phyloP scores from a whole-genome alignment of 1,140 invertebrate species.

The Drosophila burlai region DNA sequence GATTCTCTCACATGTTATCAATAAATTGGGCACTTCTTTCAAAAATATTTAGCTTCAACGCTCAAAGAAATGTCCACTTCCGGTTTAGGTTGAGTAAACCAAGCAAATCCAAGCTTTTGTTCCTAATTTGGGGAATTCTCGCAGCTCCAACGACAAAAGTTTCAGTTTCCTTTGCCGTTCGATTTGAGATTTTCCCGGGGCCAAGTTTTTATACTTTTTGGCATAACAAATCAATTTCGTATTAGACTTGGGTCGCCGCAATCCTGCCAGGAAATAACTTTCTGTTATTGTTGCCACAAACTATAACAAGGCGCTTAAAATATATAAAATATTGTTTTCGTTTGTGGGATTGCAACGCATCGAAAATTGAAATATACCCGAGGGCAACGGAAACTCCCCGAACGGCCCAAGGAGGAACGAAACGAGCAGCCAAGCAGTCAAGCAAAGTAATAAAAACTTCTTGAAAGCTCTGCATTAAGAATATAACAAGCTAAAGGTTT shows the following conservation, averaged over 20 bases:
- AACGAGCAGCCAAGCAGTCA: constrained; percentile 23
- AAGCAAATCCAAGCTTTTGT: constrained; percentile 44
- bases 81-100: constrained; percentile 22
- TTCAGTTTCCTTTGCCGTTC: constrained; percentile 40
- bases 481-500: constrained; percentile 54
- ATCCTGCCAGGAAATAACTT: constrained; percentile 61
- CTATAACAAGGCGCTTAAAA: constrained; percentile 73
- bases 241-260: constrained; percentile 47
- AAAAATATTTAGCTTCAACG: background rate
- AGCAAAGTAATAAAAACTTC: constrained; percentile 50
- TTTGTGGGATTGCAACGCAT: constrained; percentile 50
- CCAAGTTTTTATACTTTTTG: constrained; percentile 54
- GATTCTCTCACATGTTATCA: background rate
- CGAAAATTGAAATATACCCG: constrained; percentile 68
- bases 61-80: constrained; percentile 41
- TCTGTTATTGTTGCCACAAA: constrained; percentile 67
- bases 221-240: constrained; percentile 72
- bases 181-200: constrained; percentile 38
- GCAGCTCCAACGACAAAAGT: constrained; percentile 13
- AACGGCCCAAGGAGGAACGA: constrained; percentile 33
- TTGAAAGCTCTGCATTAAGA: constrained; percentile 48
- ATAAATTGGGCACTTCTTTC: constrained; percentile 10
- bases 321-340: constrained; percentile 52
- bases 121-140: constrained; percentile 53
- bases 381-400: constrained; percentile 40